A percentile compares a stretch with the other conserved stretches of the same genome.
These are phyloP conservation scores for Holacanthus passer DNA, from an alignment of 2,113 vertebrate species.

Conservation along the genomic window DNA sequence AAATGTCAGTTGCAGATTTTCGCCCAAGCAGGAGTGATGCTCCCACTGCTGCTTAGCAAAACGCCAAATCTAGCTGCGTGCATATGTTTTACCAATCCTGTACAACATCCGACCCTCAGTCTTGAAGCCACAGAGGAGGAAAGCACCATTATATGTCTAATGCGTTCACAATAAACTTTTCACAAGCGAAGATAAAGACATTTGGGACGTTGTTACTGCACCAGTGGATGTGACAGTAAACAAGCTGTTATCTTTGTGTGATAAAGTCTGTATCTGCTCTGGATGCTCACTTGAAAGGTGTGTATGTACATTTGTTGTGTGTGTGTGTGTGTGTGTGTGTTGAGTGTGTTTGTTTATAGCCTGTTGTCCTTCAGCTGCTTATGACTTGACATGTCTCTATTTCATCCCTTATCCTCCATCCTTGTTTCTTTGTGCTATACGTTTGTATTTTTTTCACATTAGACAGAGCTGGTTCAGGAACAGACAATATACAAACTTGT, in stretches of 20 bases:
- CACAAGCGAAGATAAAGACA: constrained; percentile 11
- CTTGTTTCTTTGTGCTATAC: background rate
- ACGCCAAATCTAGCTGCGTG: constrained; percentile 38
- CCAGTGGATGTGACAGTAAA: background rate
- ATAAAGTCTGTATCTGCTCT: background rate
- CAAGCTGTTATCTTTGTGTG: background rate
- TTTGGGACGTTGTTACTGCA: background rate
- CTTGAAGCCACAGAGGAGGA: background rate
- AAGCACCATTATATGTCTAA: background rate
- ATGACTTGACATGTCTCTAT: background rate
- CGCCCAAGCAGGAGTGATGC: constrained; percentile 6
- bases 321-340: background rate
- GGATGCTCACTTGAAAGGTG: background rate
- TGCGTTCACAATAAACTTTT: background rate
- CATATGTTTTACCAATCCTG: constrained; percentile 1
- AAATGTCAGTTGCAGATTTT: constrained; percentile 71
- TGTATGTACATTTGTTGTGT: constrained; percentile 5
- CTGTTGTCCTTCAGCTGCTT: background rate
- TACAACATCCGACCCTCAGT: background rate
- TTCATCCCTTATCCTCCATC: background rate
- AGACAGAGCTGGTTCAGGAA: too few species aligned
- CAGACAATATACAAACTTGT: background rate
- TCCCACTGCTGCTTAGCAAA: constrained; percentile 29
- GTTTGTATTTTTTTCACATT: background rate
- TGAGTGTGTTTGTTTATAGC: constrained; percentile 11